phyloP scores from a whole-genome alignment of 2,797 vertebrate genomes.

The Lepus oiostolus region DNA sequence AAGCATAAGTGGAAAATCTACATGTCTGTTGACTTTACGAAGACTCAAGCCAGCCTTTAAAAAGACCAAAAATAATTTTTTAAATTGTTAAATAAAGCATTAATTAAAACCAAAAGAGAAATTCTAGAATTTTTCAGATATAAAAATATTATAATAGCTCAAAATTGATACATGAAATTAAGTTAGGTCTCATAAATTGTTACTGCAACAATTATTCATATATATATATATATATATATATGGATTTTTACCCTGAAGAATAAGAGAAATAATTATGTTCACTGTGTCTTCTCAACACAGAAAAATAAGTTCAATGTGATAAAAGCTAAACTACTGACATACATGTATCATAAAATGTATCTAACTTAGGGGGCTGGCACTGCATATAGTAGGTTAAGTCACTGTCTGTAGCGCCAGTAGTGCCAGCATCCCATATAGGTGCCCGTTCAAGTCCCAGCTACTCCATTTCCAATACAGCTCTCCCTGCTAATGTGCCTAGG shows the following conservation, averaged over 20 bases:
- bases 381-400: too few species aligned
- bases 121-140: conserved; percentile 56
- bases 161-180: conserved; percentile 37
- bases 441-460: too few species aligned
- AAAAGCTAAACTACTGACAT: conserved; percentile 30
- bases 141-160: conserved; percentile 35
- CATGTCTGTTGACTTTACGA: conserved; percentile 97
- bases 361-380: not conserved
- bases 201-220: conserved; percentile 31
- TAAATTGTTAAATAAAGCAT: conserved; percentile 56
- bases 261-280: conserved; percentile 41
- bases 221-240: not conserved
- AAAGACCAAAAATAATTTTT: conserved; percentile 53
- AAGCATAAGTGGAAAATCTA: conserved; percentile 96
- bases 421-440: too few species aligned
- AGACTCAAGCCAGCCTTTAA: conserved; percentile 96
- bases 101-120: conserved; percentile 68
- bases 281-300: conserved; percentile 18
- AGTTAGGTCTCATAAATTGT: conserved; percentile 56
- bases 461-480: too few species aligned
- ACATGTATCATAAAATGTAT: conserved; percentile 21
- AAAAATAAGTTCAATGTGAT: conserved; percentile 56
- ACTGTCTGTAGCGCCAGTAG: too few species aligned
- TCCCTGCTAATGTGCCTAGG: too few species aligned
- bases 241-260: not conserved